phyloP scores from a whole-genome alignment of 2,888 invertebrate species.

The Sinohyriopsis cumingii region DNA sequence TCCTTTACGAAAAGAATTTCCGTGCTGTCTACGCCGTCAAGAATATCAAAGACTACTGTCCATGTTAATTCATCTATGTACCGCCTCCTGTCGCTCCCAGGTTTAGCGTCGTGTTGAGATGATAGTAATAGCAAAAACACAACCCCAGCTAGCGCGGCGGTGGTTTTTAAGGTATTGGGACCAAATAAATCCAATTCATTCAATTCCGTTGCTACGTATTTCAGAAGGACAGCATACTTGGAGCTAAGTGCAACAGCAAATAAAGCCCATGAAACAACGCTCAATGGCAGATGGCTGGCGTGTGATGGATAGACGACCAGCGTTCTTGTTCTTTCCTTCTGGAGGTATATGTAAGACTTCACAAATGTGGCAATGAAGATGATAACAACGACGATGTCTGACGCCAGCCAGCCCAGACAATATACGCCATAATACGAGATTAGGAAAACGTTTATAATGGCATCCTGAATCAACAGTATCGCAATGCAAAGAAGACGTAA shows the following conservation, averaged over 20 bases:
- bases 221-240: conserved; percentile 75
- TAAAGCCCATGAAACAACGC: conserved; percentile 75
- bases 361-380: conserved; percentile 62
- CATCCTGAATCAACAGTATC: conserved; percentile 68
- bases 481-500: conserved; percentile 44
- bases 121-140: conserved; percentile 75
- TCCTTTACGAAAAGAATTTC: conserved; percentile 72
- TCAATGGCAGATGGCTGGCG: conserved; percentile 52
- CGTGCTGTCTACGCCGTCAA: conserved; percentile 76
- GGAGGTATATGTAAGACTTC: conserved; percentile 16
- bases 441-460: conserved; percentile 72
- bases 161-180: conserved; percentile 65
- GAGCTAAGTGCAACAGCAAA: conserved; percentile 74
- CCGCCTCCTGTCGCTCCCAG: conserved; percentile 72
- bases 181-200: conserved; percentile 72
- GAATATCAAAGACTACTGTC: conserved; percentile 75
- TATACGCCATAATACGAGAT: conserved; percentile 63
- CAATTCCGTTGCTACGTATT: conserved; percentile 61
- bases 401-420: conserved; percentile 71
- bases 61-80: conserved; percentile 75
- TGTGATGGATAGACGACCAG: background rate
- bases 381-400: conserved; percentile 70
- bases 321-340: conserved; percentile 11
- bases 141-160: conserved; percentile 73
- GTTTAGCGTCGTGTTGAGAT: conserved; percentile 75